These are phyloP conservation scores for Drosophila nasuta DNA, from an alignment of 1,140 invertebrate genomes.

Conservation along the genomic window DNA sequence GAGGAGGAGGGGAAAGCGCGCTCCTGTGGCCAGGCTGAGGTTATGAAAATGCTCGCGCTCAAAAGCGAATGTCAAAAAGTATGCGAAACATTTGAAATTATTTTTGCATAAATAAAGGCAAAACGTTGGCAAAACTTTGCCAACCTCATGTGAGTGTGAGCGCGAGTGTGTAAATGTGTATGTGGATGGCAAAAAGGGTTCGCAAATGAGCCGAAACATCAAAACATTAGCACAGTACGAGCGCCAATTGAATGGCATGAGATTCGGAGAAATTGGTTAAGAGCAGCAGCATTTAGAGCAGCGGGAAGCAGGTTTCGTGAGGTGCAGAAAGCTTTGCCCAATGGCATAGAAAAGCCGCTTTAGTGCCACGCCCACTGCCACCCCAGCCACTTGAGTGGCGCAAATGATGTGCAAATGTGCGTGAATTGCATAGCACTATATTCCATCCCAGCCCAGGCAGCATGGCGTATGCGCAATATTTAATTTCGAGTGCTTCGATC, in stretches of 20 bases:
- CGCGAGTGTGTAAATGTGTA: background rate
- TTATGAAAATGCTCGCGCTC: conserved; percentile 64
- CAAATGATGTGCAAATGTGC: conserved; percentile 74
- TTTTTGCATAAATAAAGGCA: conserved; percentile 76
- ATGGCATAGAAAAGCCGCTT: conserved; percentile 54
- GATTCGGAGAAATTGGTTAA: conserved; percentile 19
- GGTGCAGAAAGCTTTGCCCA: no score
- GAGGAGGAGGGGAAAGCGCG: conserved; percentile 5
- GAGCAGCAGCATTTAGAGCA: background rate
- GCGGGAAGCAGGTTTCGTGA: background rate
- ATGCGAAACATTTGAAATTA: conserved; percentile 77
- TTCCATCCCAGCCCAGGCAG: background rate
- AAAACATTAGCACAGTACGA: conserved; percentile 46
- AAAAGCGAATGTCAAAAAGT: conserved; percentile 61
- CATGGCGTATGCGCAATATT: conserved; percentile 69
- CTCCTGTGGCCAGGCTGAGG: conserved; percentile 61
- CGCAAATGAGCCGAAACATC: conserved; percentile 69
- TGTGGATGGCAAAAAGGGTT: conserved; percentile 50
- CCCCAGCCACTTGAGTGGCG: conserved; percentile 39
- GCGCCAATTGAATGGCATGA: conserved; percentile 45
- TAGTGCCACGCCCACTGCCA: conserved; percentile 8
- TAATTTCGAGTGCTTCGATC: conserved; percentile 56
- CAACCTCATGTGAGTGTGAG: conserved; percentile 22
- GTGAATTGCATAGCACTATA: conserved; percentile 41
- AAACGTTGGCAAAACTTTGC: conserved; percentile 40